Base-by-base conservation (phyloP, 2,797 vertebrate genomes). In the Labeo calbasu region DNA sequence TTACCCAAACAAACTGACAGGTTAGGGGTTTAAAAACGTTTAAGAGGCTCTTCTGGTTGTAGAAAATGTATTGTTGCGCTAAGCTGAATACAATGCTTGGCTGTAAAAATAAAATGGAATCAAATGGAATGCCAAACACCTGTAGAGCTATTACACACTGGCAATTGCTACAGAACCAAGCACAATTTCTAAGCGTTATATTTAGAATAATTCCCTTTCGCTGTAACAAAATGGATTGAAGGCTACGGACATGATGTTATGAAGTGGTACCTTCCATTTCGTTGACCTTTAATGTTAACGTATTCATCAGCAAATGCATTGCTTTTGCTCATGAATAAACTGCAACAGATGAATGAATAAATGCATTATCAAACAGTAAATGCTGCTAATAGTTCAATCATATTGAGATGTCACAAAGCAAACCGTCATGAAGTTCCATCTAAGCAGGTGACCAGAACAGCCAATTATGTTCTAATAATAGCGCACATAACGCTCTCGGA, bases 401-500 rank as follows among this genome's bases (percentile, higher is more conserved):
- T 17, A 36, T 40, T 19, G 14, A 48, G 21, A 17, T 23, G 46
- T 32, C 23, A 73, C 21, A 46, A 83, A 43, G 59, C 77, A 79
- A 53, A 72, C 46, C 70, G 84, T 86, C 40, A 77, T 46, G 53
- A 43, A 86, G 40, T 17, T 69, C 51, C 61, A 40, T 25, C 61
- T 55, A 65, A 70, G 23, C 70, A 72, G 81, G 72, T 86, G 85
- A 72, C 69, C 83, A 82, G 68, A 66, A 23, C 19, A 85, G 51
- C 53, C 69, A 83, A 85, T 86, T 86, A 81, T 40, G 25, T 77
- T 76, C 73, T 85, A 89, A 84, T 84, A 84, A 84, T 79, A 82
- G 83, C 69, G 4, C 57, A 85, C 70, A 61, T 81, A 81, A 73
- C 77, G 66, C 28, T 70, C 77, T 83, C 25, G 73, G 79, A 71